phyloP scores from a whole-genome alignment of 2,888 invertebrate genomes.

The Agrotis puta region DNA sequence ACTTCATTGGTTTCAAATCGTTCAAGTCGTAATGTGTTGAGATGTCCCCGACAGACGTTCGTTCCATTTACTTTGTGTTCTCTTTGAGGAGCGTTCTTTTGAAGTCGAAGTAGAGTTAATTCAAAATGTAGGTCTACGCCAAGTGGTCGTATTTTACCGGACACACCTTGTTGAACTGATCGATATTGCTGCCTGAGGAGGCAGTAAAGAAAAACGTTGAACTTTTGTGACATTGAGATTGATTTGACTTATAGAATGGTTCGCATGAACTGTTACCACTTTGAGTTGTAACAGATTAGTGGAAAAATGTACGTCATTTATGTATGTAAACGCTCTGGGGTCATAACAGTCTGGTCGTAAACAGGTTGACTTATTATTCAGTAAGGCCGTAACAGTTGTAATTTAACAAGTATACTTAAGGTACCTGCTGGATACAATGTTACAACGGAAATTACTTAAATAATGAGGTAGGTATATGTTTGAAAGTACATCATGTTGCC shows the following conservation, averaged over 20 bases:
- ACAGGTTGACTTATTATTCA: conserved; percentile 26
- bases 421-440: neutral
- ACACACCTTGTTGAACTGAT: conserved; percentile 50
- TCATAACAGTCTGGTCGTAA: conserved; percentile 15
- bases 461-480: conserved; percentile 6
- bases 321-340: conserved; percentile 26
- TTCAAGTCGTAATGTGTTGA: conserved; percentile 68
- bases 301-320: conserved; percentile 39
- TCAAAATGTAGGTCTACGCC: conserved; percentile 66
- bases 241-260: conserved; percentile 42
- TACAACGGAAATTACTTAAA: conserved; percentile 23
- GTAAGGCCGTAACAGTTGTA: conserved; percentile 3
- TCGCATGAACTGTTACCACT: conserved; percentile 22
- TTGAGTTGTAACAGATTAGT: conserved; percentile 40
- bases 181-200: conserved; percentile 51
- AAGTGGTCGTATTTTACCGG: conserved; percentile 53
- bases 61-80: conserved; percentile 71
- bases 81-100: conserved; percentile 65
- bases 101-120: conserved; percentile 57
- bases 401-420: conserved; percentile 10
- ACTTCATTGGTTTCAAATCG: conserved; percentile 68
- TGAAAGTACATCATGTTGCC: neutral
- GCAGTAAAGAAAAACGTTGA: conserved; percentile 45
- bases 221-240: conserved; percentile 35
- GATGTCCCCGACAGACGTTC: conserved; percentile 69